Evolutionary conservation across 2,113 vertebrate species (phyloP), one percentile per base, ranked within the genome.

Genomic region (Callionymus lyra): DNA sequence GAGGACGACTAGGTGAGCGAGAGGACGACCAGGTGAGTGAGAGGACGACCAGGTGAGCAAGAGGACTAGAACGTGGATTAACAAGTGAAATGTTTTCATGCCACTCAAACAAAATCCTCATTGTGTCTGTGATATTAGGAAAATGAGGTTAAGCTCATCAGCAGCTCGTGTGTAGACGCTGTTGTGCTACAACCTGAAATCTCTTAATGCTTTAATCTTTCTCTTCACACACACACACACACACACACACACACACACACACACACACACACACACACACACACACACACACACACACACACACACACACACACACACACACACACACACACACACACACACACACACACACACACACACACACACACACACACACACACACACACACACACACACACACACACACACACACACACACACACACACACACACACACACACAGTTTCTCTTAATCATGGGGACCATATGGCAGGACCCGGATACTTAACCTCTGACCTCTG

Each of bases 401-500:
- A n/a, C 66, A 68, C 58, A 44, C 50, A 47, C 37, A 21, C 35
- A 13, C 10, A 40, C 34, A 12, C 36, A 19, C 9, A 38, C 18
- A 13, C 27, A 47, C 38, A 53, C 13, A 59, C 46, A 47, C 37
- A 46, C 40, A 52, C 47, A 56, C 14, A 16, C 45, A 42, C 50
- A 48, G 47, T 70, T 60, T 51, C 60, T 13, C 41, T 51, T 55
- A 61, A 70, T 56, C 44, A 48, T 68, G 41, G 60, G 32, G 38
- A 65, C 66, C 68, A 71, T 71, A 72, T 70, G 64, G 59, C 58
- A 6, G 56, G 38, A 49, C 19, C 50, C 15, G 10, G 59, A 70
- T 61, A 47, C 63, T 70, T 70, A 69, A 71, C 69, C 71, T 58
- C 44, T 64, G 47, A 72, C 63, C 64, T 54, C 41, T 1, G 43